Conservation (phyloP, 2,113 vertebrate genomes). For the Hemichromis elongatus region DNA sequence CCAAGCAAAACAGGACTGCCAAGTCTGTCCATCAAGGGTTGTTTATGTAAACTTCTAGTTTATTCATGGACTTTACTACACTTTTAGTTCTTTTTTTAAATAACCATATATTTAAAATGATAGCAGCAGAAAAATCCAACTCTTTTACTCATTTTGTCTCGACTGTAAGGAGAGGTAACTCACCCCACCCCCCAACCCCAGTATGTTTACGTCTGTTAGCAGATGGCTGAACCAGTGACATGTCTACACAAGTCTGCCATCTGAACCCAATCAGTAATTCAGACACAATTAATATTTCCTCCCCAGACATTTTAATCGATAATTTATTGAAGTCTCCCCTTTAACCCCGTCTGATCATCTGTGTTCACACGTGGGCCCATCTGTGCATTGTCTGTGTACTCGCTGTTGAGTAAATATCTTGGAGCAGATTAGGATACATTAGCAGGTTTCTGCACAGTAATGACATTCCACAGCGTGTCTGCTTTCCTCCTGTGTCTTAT, state of each 20-base stretch:
- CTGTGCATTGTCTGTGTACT: constrained; percentile 23
- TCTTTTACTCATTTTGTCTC: background rate
- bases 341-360: constrained; percentile 22
- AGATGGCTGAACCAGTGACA: constrained; percentile 24
- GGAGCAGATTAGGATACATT: constrained; percentile 21
- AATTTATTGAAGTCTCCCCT: constrained; percentile 56
- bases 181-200: background rate
- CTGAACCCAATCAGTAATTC: constrained; percentile 51
- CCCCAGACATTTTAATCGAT: constrained; percentile 18
- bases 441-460: constrained; percentile 46
- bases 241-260: constrained; percentile 26
- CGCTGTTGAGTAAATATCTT: constrained; percentile 43
- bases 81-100: background rate
- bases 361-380: constrained; percentile 11
- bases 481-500: constrained; percentile 41
- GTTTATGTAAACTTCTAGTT: background rate
- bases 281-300: constrained; percentile 56
- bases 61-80: background rate
- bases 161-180: background rate
- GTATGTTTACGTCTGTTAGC: constrained; percentile 15
- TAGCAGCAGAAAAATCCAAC: background rate
- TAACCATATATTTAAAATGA: background rate
- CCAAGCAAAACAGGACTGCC: background rate
- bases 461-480: constrained; percentile 55
- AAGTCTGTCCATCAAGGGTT: background rate